Percentiles rank a stretch among this genome's conserved stretches.
phyloP scores from a whole-genome alignment of 2,113 vertebrate species.

The Gymnobelideus leadbeateri region DNA sequence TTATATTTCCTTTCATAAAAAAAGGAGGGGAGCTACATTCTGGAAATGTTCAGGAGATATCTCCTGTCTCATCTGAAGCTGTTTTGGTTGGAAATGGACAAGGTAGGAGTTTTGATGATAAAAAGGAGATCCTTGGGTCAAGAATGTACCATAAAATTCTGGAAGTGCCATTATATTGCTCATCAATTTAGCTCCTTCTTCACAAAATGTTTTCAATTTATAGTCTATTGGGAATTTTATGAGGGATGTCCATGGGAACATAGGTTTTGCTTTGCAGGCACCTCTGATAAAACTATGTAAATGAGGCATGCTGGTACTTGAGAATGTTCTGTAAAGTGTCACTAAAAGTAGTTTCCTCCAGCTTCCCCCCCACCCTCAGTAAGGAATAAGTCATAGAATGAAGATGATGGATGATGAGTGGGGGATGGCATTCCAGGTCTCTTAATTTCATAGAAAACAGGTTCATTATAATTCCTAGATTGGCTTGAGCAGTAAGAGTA shows the following conservation, averaged over 20 bases:
- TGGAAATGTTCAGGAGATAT: neutral
- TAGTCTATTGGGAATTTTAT: conserved; percentile 5
- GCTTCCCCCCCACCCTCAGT: neutral
- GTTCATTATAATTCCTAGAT: neutral
- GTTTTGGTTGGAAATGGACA: neutral
- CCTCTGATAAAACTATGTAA: neutral
- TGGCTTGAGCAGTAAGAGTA: neutral
- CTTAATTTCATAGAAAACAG: conserved; percentile 3
- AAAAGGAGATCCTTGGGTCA: neutral
- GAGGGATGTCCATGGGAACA: neutral
- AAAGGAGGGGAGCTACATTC: neutral
- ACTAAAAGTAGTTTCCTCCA: neutral
- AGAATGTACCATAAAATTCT: neutral
- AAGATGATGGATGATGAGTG: neutral
- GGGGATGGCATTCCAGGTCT: neutral
- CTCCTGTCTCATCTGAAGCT: neutral
- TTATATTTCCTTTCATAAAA: neutral
- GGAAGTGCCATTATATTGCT: neutral
- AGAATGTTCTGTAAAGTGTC: conserved; percentile 32
- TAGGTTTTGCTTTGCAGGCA: conserved; percentile 18
- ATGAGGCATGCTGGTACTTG: neutral
- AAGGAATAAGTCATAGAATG: neutral
- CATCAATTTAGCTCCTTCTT: neutral
- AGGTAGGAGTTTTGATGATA: neutral
- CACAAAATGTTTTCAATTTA: conserved; percentile 8